These are phyloP conservation scores for Drosophila tani DNA, from an alignment of 1,140 invertebrate species.

Conservation along the genomic window DNA sequence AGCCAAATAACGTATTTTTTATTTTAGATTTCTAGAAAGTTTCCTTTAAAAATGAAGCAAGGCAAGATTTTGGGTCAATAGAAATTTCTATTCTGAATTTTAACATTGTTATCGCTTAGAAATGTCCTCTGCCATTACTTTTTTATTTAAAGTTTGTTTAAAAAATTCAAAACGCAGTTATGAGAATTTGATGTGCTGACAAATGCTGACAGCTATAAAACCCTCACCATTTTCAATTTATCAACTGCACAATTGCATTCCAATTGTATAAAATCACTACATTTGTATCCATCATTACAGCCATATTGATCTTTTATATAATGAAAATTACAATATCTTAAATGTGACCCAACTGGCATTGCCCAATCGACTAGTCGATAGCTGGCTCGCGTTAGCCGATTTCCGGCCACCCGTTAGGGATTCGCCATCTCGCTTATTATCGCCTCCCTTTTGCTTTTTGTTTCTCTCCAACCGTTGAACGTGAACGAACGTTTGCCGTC, in stretches of 20 bases:
- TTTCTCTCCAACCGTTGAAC: slow-evolving; percentile 29
- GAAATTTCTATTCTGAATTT: too few species aligned
- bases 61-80: too few species aligned
- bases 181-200: neutral
- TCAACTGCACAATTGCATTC: neutral
- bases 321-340: too few species aligned
- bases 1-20: too few species aligned
- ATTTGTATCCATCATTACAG: too few species aligned
- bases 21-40: too few species aligned
- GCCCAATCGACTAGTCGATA: slow-evolving; percentile 12
- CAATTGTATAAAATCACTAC: neutral
- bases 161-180: too few species aligned
- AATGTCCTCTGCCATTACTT: too few species aligned
- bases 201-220: slow-evolving; percentile 19
- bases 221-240: neutral
- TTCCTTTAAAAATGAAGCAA: too few species aligned
- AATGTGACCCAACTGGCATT: neutral
- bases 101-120: too few species aligned
- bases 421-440: slow-evolving; percentile 5
- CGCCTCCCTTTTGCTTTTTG: slow-evolving; percentile 10
- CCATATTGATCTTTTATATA: too few species aligned
- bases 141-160: too few species aligned
- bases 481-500: slow-evolving; percentile 53
- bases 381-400: neutral
- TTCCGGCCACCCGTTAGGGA: slow-evolving; percentile 8